phyloP scores from a whole-genome alignment of 1,140 invertebrate species.

The Pseudomyrmex sp. region DNA sequence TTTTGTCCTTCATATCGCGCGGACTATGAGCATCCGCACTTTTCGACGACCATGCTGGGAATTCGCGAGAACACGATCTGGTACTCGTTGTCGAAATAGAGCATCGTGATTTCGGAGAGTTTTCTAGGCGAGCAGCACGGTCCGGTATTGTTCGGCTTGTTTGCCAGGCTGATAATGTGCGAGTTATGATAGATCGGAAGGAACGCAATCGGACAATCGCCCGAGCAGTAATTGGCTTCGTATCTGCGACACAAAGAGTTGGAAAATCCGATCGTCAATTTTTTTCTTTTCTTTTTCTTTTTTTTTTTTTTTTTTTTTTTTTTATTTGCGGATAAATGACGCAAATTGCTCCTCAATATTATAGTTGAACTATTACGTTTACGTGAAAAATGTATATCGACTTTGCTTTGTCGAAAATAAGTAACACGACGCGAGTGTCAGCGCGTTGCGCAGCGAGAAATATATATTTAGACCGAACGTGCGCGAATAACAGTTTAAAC shows the following conservation, averaged over 20 bases:
- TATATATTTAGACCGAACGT: slow-evolving; percentile 41
- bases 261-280: background rate
- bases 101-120: slow-evolving; percentile 95
- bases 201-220: slow-evolving; percentile 96
- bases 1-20: background rate
- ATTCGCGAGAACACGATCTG: slow-evolving; percentile 95
- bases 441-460: background rate
- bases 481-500: slow-evolving; percentile 22
- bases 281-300: too few species aligned
- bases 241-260: slow-evolving; percentile 86
- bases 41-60: slow-evolving; percentile 96
- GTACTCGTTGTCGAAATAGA: slow-evolving; percentile 95
- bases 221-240: slow-evolving; percentile 98
- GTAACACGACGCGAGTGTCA: background rate
- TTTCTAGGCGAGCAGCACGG: slow-evolving; percentile 96
- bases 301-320: too few species aligned
- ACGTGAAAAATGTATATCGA: too few species aligned
- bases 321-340: too few species aligned
- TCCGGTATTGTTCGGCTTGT: slow-evolving; percentile 89
- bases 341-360: too few species aligned
- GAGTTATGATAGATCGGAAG: slow-evolving; percentile 97
- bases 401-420: background rate
- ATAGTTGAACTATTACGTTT: too few species aligned
- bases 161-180: slow-evolving; percentile 92
- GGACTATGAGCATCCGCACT: slow-evolving; percentile 95